Evolutionary conservation across 2,888 invertebrate species (phyloP).

Genomic region (Toxonevra muliebris): DNA sequence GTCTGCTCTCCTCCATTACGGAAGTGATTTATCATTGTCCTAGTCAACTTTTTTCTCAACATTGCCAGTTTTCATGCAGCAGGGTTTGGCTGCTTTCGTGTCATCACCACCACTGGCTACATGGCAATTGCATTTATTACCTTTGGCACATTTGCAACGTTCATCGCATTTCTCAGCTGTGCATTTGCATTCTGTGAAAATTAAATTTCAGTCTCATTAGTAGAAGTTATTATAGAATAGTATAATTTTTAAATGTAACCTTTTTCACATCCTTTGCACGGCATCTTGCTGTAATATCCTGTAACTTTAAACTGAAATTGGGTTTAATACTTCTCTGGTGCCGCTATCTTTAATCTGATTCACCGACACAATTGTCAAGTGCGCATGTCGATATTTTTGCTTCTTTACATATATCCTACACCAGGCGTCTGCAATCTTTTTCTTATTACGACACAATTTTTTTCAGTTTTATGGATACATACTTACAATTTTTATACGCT

Average conservation of each 20-base stretch:
- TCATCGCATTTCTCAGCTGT: constrained; percentile 56
- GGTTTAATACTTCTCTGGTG: background rate
- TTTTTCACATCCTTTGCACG: constrained; percentile 54
- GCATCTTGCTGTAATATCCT: constrained; percentile 44
- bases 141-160: constrained; percentile 55
- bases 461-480: no score
- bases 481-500: no score
- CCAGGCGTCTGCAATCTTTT: no score
- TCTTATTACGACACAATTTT: no score
- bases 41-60: constrained; percentile 20
- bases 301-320: background rate
- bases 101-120: constrained; percentile 30
- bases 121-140: constrained; percentile 47
- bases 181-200: constrained; percentile 57
- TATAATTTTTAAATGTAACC: constrained; percentile 38
- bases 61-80: constrained; percentile 42
- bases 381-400: constrained; percentile 30
- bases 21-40: constrained; percentile 35
- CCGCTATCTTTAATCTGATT: background rate
- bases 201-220: background rate
- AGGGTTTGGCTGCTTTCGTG: constrained; percentile 34
- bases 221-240: background rate
- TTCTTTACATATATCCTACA: background rate
- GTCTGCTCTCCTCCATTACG: background rate
- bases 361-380: background rate